Percentiles rank a stretch among this genome's conserved stretches.
These are phyloP conservation scores for Rhadina sibilatrix DNA, from an alignment of 2,113 vertebrate genomes.

Conservation along the genomic window DNA sequence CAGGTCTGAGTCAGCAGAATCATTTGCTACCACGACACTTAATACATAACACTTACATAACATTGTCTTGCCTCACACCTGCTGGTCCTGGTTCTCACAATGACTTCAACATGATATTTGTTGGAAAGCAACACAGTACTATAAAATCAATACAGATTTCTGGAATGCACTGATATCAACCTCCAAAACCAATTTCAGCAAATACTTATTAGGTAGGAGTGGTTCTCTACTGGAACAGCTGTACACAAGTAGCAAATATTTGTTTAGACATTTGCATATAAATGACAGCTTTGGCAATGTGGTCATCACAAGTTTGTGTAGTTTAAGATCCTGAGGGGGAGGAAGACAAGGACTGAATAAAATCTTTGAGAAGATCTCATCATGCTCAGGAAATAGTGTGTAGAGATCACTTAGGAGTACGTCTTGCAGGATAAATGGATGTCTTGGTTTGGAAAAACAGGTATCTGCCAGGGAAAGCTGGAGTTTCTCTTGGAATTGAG, in stretches of 20 bases:
- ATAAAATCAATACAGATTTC: neutral
- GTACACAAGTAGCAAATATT: neutral
- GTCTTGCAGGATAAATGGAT: neutral
- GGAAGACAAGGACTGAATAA: neutral
- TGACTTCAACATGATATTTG: neutral
- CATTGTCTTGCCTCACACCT: neutral
- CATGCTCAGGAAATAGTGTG: neutral
- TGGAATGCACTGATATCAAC: neutral
- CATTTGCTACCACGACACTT: neutral
- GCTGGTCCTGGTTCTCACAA: neutral
- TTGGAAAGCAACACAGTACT: neutral
- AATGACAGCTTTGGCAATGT: neutral
- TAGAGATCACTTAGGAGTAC: neutral
- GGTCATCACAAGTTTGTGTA: neutral
- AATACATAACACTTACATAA: neutral
- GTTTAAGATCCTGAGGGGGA: neutral
- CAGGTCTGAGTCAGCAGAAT: neutral
- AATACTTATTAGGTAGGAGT: neutral
- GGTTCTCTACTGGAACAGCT: neutral
- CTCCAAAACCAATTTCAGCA: neutral
- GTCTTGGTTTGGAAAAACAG: too few species aligned
- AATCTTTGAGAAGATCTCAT: neutral
- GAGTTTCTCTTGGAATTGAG: too few species aligned
- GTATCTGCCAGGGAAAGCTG: too few species aligned
- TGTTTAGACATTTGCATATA: neutral